These are phyloP conservation scores for Galleria mellonella DNA, from an alignment of 1,140 invertebrate genomes.

Conservation along the genomic window DNA sequence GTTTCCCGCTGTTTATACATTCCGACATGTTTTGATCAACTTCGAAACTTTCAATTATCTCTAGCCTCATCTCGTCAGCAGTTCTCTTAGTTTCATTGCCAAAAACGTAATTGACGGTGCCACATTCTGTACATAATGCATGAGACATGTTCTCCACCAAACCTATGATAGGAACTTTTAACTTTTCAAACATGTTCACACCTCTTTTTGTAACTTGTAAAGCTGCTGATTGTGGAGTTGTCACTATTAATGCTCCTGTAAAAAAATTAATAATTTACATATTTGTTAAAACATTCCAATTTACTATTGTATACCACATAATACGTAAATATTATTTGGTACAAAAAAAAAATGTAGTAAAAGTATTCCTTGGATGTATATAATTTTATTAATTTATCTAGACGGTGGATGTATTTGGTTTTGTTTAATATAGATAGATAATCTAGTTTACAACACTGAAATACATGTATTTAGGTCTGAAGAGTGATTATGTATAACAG, in stretches of 20 bases:
- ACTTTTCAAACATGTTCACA: constrained; percentile 86
- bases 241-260: constrained; percentile 85
- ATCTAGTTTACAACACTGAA: too few relatives aligned
- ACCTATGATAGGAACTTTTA: constrained; percentile 87
- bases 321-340: too few relatives aligned
- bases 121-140: constrained; percentile 83
- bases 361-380: too few relatives aligned
- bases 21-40: constrained; percentile 81
- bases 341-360: too few relatives aligned
- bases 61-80: constrained; percentile 72
- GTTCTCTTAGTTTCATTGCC: constrained; percentile 74
- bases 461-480: too few relatives aligned
- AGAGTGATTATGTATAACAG: too few relatives aligned
- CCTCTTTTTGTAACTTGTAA: constrained; percentile 87
- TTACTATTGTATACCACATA: too few relatives aligned
- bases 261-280: constrained; percentile 1
- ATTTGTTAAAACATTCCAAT: too few relatives aligned
- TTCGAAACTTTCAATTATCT: constrained; percentile 84
- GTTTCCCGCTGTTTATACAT: constrained; percentile 84
- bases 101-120: constrained; percentile 77
- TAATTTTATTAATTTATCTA: too few relatives aligned
- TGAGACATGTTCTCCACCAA: constrained; percentile 91
- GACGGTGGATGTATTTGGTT: too few relatives aligned
- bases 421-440: too few relatives aligned
- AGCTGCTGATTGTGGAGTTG: constrained; percentile 89